Conservation (phyloP, 1,140 invertebrate species). For the Drosophila saltans region DNA sequence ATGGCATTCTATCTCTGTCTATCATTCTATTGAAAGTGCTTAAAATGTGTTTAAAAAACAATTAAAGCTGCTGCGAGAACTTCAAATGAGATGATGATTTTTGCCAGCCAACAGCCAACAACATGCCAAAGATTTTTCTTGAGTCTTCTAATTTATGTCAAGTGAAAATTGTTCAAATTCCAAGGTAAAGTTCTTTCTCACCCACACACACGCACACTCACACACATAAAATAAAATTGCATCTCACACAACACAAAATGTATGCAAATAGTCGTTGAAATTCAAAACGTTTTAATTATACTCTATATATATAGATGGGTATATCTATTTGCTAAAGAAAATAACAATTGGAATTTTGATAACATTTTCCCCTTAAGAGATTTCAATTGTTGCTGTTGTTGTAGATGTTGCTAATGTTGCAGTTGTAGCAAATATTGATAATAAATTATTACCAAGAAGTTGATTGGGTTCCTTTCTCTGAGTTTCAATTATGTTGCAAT, state of each 20-base stretch:
- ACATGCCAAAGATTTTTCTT: constrained; percentile 5
- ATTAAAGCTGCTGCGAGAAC: constrained; percentile 48
- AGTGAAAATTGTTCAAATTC: constrained; percentile 8
- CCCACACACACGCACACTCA: too few relatives aligned
- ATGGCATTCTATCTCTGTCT: constrained; percentile 2
- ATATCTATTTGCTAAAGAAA: too few relatives aligned
- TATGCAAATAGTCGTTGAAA: too few relatives aligned
- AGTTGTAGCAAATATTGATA: constrained; percentile 25
- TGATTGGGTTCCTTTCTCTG: not conserved
- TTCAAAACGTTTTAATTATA: too few relatives aligned
- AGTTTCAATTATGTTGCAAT: constrained; percentile 58
- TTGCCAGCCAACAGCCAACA: not conserved
- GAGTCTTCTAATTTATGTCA: constrained; percentile 8
- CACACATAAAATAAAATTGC: too few relatives aligned
- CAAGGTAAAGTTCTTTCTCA: not conserved
- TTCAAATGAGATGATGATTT: constrained; percentile 4
- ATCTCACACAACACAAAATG: too few relatives aligned
- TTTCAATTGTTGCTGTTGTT: too few relatives aligned
- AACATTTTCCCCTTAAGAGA: too few relatives aligned
- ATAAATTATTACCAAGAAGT: constrained; percentile 61
- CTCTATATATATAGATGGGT: too few relatives aligned
- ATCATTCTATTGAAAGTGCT: constrained; percentile 35
- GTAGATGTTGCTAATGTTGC: constrained; percentile 8
- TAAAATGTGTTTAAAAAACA: constrained; percentile 77
- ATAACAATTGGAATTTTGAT: too few relatives aligned